Evolutionary conservation across 2,113 vertebrate species (phyloP).

Genomic region (Cyprinodon variegatus): DNA sequence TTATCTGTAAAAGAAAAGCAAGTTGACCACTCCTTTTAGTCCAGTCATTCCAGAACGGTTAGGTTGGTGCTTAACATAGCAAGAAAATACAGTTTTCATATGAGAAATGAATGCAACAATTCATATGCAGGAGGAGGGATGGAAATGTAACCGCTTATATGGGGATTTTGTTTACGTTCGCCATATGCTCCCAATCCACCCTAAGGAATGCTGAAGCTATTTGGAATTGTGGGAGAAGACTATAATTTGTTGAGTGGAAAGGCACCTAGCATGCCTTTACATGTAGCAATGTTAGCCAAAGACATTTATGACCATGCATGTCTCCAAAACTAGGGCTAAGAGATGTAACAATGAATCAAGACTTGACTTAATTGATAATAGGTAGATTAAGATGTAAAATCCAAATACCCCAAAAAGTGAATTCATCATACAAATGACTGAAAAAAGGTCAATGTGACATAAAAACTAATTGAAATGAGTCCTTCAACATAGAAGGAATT

Average conservation of each 20-base stretch:
- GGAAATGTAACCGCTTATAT: neutral
- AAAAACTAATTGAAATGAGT: too few species aligned
- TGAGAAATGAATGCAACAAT: neutral
- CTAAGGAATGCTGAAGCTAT: conserved; percentile 30
- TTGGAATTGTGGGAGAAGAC: neutral
- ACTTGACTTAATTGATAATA: too few species aligned
- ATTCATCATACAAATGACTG: neutral
- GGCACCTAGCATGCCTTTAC: conserved; percentile 23
- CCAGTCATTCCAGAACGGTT: conserved; percentile 18
- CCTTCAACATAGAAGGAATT: too few species aligned
- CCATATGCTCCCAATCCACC: neutral
- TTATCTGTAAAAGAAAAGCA: neutral
- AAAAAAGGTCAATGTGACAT: too few species aligned
- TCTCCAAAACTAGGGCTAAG: neutral
- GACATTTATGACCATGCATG: neutral
- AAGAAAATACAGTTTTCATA: conserved; percentile 17
- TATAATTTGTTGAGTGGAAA: conserved; percentile 31
- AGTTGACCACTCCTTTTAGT: conserved; percentile 28
- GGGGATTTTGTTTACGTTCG: neutral
- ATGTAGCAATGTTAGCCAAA: conserved; percentile 13
- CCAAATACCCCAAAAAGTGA: neutral
- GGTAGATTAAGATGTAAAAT: too few species aligned
- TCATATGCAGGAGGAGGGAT: neutral
- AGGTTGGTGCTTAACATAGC: neutral
- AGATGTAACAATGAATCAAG: neutral